Base-by-base conservation (phyloP, 2,888 invertebrate genomes). In the Ischnura elegans region DNA sequence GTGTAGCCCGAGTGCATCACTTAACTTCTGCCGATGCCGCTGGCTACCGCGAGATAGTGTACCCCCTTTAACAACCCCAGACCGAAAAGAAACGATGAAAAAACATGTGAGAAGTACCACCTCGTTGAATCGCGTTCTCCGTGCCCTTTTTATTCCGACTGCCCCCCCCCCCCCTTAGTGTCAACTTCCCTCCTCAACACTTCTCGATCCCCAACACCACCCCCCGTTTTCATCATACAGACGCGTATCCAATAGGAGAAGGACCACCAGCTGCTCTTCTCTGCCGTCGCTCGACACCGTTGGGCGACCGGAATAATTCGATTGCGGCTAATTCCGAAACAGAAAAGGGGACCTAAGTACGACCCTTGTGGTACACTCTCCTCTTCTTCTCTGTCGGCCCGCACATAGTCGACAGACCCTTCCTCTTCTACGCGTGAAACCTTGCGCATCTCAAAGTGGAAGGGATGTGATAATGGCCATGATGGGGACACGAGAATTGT, bases 271-370 rank as follows among this genome's bases (percentile, higher is more conserved):
- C 45, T 43, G 85, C 85, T 85, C 76, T 36, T 36, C 76, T 76
- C 76, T 76, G 29, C 8, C 29, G 86, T 46, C 36, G 85, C 43
- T 25, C 85, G 86, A 46, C 86, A 45, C 86, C 86, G 86, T 86
- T 46, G 86, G 76, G 76, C 76, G 76, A 43, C 86, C 86, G 46
- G 43, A 86, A 46, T 86, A 86, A 86, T 86, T 86, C 86, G 86
- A 86, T 86, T 86, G 86, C 86, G 86, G 86, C 86, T 86, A 86
- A 86, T 86, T 86, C 86, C 86, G 86, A 46, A 86, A 86, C 86
- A 86, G 86, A 86, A 86, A 86, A 86, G 86, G 45, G 86, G 86
- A 19, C 86, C 86, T 86, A 86, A 86, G 45, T 46, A 86, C 86
- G 86, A 86, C 86, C 86, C 86, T 86, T 86, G 86, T 86, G 86